phyloP scores from a whole-genome alignment of 2,797 vertebrate genomes.

The Hephaestus fuliginosus region DNA sequence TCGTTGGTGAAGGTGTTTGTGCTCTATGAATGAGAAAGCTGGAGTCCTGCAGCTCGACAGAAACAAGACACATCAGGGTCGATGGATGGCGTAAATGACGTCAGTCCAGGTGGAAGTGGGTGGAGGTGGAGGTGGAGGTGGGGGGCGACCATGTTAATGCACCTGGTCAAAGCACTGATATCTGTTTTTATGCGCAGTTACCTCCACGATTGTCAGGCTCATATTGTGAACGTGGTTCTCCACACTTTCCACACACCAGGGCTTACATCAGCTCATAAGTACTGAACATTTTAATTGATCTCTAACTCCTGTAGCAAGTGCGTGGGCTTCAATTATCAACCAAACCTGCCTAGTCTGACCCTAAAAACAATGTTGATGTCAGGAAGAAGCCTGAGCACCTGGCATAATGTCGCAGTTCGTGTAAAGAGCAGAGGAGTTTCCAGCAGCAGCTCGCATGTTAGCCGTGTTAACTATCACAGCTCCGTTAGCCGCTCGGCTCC shows the following conservation, averaged over 20 bases:
- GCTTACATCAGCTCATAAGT: no score
- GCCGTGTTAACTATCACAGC: neutral
- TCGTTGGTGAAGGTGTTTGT: neutral
- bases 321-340: constrained; percentile 9
- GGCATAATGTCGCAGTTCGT: neutral
- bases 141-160: neutral
- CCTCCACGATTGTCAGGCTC: neutral
- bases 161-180: neutral
- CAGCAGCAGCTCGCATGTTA: neutral
- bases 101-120: neutral
- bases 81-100: constrained; percentile 4
- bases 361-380: neutral
- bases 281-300: neutral
- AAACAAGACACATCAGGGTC: neutral
- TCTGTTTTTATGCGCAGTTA: neutral
- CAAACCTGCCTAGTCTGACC: neutral
- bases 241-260: neutral
- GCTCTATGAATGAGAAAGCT: neutral
- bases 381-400: no score
- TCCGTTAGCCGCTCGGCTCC: no score
- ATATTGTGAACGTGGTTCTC: neutral
- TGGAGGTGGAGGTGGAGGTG: no score
- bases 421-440: neutral
- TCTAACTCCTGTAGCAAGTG: constrained; percentile 34
- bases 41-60: neutral